phyloP scores from a whole-genome alignment of 2,113 vertebrate species.

The Barbus barbus region DNA sequence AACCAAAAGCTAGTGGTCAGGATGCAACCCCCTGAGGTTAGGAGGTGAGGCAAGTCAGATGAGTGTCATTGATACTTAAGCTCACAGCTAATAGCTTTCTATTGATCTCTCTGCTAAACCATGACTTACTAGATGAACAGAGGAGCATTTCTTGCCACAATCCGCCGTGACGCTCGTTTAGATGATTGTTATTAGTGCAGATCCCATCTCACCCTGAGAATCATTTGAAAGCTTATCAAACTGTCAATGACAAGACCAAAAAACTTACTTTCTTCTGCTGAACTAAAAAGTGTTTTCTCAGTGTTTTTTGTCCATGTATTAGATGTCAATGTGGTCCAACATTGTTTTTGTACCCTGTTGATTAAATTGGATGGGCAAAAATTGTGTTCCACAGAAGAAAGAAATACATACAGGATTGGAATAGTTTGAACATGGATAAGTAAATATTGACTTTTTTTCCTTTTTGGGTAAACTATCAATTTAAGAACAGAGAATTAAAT shows the following conservation, averaged over 20 bases:
- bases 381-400: background rate
- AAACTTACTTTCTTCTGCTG: background rate
- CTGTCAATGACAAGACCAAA: background rate
- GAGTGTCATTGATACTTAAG: slow-evolving; percentile 45
- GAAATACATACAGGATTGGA: background rate
- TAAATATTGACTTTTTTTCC: background rate
- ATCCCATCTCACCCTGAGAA: background rate
- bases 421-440: background rate
- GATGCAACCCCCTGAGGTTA: slow-evolving; percentile 8
- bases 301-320: background rate
- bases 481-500: background rate
- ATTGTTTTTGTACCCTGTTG: background rate
- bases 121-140: slow-evolving; percentile 31
- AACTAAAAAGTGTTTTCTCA: background rate
- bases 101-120: slow-evolving; percentile 46
- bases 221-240: background rate
- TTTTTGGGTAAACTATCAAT: background rate
- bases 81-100: slow-evolving; percentile 47
- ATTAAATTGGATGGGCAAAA: background rate
- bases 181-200: background rate
- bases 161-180: slow-evolving; percentile 6
- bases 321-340: background rate
- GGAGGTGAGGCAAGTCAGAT: slow-evolving; percentile 28
- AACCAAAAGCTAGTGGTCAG: slow-evolving; percentile 15
- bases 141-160: background rate